These are phyloP conservation scores for Cephalophus harveyi DNA, from an alignment of 2,113 vertebrate species.

Conservation along the genomic window DNA sequence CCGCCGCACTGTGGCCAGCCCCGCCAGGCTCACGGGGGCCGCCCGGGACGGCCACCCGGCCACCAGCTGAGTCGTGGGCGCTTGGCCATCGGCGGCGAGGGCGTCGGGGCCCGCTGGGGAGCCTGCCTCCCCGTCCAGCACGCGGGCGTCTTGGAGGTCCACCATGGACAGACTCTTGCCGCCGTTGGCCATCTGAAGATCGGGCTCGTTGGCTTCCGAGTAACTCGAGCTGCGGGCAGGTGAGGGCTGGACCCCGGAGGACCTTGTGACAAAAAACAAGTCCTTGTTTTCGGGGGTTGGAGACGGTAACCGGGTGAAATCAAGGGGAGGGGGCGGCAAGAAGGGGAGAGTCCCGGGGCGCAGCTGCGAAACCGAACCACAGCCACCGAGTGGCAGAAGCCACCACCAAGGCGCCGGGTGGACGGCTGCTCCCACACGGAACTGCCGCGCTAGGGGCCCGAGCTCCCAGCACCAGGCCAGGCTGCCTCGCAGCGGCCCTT, in stretches of 20 bases:
- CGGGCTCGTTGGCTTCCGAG: constrained; percentile 96
- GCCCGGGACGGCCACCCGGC: constrained; percentile 88
- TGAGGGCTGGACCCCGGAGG: constrained; percentile 94
- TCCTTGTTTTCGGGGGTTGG: constrained; percentile 99
- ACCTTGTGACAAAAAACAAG: constrained; percentile 98
- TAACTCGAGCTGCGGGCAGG: constrained; percentile 98
- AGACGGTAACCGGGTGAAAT: constrained; percentile 98
- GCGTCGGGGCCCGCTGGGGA: constrained; percentile 78
- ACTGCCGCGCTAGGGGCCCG: neutral
- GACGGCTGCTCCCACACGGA: neutral
- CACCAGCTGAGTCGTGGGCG: constrained; percentile 78
- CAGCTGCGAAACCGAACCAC: neutral
- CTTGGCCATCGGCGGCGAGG: constrained; percentile 84
- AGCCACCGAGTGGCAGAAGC: neutral
- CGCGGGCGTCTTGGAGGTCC: constrained; percentile 95
- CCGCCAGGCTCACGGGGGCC: constrained; percentile 82
- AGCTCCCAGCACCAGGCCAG: neutral
- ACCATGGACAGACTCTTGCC: constrained; percentile 99
- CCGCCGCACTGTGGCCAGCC: constrained; percentile 88
- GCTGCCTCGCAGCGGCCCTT: neutral
- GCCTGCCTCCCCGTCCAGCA: constrained; percentile 85
- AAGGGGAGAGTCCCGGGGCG: neutral
- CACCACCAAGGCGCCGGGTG: neutral
- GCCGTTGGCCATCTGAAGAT: constrained; percentile 94
- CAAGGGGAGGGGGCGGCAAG: constrained; percentile 23